Evolutionary conservation across 2,113 vertebrate genomes (phyloP).

Genomic region (Anolis carolinensis): DNA sequence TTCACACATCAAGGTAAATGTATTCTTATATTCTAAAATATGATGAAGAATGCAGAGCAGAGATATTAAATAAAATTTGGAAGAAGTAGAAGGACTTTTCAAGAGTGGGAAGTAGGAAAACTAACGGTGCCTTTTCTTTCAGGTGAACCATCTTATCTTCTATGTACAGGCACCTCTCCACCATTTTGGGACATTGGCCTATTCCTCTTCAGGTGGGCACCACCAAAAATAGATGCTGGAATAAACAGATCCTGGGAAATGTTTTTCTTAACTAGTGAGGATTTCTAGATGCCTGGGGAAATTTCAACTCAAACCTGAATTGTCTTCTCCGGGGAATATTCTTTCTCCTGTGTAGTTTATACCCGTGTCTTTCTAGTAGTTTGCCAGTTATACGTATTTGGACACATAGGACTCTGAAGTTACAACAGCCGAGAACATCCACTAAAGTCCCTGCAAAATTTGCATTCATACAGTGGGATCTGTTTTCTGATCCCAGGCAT

Average conservation of each 20-base stretch:
- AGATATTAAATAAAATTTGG: background rate
- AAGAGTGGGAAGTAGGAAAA: no score
- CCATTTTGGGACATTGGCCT: background rate
- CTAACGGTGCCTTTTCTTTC: no score
- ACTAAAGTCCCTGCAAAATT: background rate
- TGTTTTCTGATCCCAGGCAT: accelerated
- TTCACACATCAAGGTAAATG: background rate
- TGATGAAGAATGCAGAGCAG: background rate
- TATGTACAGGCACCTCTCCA: background rate
- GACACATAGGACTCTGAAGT: background rate
- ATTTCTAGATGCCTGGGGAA: no score
- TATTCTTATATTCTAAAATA: no score
- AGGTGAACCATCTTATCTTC: background rate
- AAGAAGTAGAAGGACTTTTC: background rate
- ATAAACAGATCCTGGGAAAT: background rate
- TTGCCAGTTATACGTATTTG: background rate
- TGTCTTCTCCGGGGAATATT: background rate
- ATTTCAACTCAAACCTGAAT: background rate
- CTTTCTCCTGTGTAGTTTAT: background rate
- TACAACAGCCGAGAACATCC: background rate
- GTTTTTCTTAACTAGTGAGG: background rate
- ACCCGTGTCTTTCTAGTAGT: background rate
- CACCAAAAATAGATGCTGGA: background rate
- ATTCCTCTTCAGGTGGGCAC: background rate
- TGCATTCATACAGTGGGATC: background rate